Conservation (phyloP, 1,140 invertebrate genomes). For the Halictus rubicundus region DNA sequence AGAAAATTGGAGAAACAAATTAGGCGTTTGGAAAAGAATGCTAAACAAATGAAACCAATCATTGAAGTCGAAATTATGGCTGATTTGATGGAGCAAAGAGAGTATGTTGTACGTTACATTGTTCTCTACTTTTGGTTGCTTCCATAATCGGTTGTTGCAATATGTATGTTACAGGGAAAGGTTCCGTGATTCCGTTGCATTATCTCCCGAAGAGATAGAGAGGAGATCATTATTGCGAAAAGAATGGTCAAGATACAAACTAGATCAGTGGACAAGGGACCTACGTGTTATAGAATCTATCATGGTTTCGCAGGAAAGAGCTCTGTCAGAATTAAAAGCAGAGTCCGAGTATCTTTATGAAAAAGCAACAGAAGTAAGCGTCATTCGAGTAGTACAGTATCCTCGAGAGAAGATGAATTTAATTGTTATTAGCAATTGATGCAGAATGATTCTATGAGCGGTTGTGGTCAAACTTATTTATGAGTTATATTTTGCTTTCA, state of each 20-base stretch:
- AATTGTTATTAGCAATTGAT: not conserved
- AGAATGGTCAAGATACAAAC: constrained; percentile 87
- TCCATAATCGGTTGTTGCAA: not conserved
- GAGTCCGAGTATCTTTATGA: constrained; percentile 92
- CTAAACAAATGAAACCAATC: constrained; percentile 90
- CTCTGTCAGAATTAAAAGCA: constrained; percentile 87
- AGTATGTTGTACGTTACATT: constrained; percentile 77
- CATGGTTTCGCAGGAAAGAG: constrained; percentile 86
- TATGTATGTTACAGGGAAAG: constrained; percentile 78
- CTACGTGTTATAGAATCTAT: constrained; percentile 86
- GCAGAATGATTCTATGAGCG: not conserved
- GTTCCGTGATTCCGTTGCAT: constrained; percentile 74
- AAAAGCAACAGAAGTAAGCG: constrained; percentile 88
- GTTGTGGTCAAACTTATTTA: not conserved
- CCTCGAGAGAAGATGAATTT: not conserved
- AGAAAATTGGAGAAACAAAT: constrained; percentile 93
- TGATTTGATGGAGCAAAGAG: constrained; percentile 83
- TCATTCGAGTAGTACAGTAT: not conserved
- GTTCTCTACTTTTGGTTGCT: not conserved
- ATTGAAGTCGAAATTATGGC: constrained; percentile 88
- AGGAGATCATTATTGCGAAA: constrained; percentile 83
- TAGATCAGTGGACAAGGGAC: constrained; percentile 83
- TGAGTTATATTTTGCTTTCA: constrained; percentile 76
- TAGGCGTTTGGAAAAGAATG: constrained; percentile 87
- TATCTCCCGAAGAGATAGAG: constrained; percentile 81